Conservation (phyloP, 2,888 invertebrate genomes). For the Diaphora mendica region DNA sequence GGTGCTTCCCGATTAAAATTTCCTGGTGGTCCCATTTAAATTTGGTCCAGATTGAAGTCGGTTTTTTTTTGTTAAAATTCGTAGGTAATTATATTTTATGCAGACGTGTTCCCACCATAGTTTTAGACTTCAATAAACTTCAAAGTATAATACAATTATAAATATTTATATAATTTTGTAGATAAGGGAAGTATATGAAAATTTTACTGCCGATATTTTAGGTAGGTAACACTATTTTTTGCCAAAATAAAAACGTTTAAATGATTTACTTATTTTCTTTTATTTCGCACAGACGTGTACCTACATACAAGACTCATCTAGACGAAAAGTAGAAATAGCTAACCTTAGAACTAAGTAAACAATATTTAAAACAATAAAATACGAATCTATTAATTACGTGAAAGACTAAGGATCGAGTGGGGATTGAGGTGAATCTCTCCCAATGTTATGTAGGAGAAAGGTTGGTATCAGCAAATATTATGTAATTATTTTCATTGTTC, state of each 20-base stretch:
- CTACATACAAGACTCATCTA: constrained; percentile 5
- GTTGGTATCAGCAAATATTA: background rate
- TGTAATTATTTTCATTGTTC: too few species aligned
- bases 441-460: background rate
- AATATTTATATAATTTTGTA: constrained; percentile 20
- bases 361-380: background rate
- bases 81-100: too few species aligned
- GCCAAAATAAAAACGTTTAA: constrained; percentile 23
- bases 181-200: constrained; percentile 19
- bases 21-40: too few species aligned
- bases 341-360: constrained; percentile 15
- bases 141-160: constrained; percentile 6
- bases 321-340: background rate
- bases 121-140: constrained; percentile 8
- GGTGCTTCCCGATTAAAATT: too few species aligned
- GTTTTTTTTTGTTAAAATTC: too few species aligned
- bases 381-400: background rate
- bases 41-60: too few species aligned
- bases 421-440: background rate
- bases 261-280: constrained; percentile 15
- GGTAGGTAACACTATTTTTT: constrained; percentile 26
- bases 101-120: constrained; percentile 18
- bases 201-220: constrained; percentile 26
- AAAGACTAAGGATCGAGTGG: background rate
- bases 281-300: constrained; percentile 16